phyloP scores from a whole-genome alignment of 2,113 vertebrate genomes.

The Lota lota region DNA sequence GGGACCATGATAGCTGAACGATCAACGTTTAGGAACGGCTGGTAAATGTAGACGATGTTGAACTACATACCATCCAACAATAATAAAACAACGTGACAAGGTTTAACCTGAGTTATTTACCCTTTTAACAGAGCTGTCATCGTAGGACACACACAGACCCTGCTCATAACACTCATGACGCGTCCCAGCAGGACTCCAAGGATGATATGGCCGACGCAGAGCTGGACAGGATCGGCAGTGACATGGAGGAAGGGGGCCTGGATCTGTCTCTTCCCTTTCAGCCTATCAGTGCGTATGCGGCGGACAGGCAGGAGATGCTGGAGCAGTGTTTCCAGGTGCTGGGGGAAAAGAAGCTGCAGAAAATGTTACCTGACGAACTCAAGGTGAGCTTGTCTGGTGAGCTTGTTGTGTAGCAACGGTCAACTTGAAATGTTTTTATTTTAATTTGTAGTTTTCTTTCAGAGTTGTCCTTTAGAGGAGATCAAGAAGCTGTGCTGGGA shows the following conservation, averaged over 20 bases:
- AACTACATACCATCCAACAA: too few species aligned
- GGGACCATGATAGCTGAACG: too few species aligned
- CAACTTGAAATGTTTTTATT: neutral
- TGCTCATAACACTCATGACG: too few species aligned
- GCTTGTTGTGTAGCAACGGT: neutral
- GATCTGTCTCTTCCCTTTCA: slow-evolving; percentile 85
- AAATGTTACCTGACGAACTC: slow-evolving; percentile 92
- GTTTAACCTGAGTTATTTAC: too few species aligned
- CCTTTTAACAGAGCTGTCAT: too few species aligned
- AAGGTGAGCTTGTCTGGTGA: slow-evolving; percentile 74
- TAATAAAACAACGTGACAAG: too few species aligned
- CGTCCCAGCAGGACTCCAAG: slow-evolving; percentile 46
- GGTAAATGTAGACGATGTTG: too few species aligned
- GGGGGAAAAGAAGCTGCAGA: slow-evolving; percentile 88
- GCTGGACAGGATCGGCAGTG: slow-evolving; percentile 82
- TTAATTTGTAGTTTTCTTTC: slow-evolving; percentile 33
- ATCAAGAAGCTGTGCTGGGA: slow-evolving; percentile 91
- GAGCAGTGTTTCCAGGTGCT: slow-evolving; percentile 90
- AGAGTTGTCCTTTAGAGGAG: slow-evolving; percentile 87
- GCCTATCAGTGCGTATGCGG: slow-evolving; percentile 87
- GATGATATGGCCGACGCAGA: slow-evolving; percentile 68
- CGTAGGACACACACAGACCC: too few species aligned
- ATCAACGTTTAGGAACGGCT: too few species aligned
- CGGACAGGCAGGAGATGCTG: slow-evolving; percentile 88
- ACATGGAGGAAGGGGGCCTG: slow-evolving; percentile 93